Evolutionary conservation across 2,797 vertebrate species (phyloP), one percentile per base, ranked within the genome.

Genomic region (Hozukius guyotensis): DNA sequence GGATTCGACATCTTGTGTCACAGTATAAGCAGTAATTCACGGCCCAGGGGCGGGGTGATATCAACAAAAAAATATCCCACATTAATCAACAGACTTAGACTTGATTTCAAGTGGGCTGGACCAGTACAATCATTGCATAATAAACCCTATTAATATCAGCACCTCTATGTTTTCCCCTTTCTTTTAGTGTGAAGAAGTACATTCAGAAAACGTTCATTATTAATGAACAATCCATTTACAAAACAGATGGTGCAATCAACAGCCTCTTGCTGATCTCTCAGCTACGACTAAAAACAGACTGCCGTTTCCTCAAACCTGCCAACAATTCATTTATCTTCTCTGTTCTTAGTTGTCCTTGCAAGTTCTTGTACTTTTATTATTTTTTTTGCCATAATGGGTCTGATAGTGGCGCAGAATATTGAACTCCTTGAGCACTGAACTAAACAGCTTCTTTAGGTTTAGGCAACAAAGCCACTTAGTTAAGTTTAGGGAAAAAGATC

Each of bases 1-100:
- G 16, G 36, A 75, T 70, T 69, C 7, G 12, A 52, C 59, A 70
- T 80, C 2, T 72, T 14, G 36, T 73, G 31, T 9, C 31, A 27
- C 73, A 52, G 59, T 52, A 20, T 32, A 34, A 36, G 52, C 4
- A 13, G 12, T 25, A 63, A 14, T 61, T 14, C 5, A 32, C 27
- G 34, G n/a, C 55, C 14, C 27, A 38, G 36, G 11, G 24, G 6
- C 2, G 18, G 13, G 20, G 9, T 38, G 24, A 38, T 62, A 8
- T 20, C 1, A 36, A 25, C 6, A 20, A 7, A 25, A 6, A 6
- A 63, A n/a, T 49, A 24, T 46, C 8, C 6, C 14, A 72, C 22
- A 3, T 36, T 31, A 64, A 64, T 13, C 34, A 74, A 42, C 4
- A 36, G 13, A 5, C 3, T 42, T 42, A 42, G 38, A 42, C 1